Evolutionary conservation across 2,113 vertebrate species (phyloP).

Genomic region (Corythaixoides concolor): DNA sequence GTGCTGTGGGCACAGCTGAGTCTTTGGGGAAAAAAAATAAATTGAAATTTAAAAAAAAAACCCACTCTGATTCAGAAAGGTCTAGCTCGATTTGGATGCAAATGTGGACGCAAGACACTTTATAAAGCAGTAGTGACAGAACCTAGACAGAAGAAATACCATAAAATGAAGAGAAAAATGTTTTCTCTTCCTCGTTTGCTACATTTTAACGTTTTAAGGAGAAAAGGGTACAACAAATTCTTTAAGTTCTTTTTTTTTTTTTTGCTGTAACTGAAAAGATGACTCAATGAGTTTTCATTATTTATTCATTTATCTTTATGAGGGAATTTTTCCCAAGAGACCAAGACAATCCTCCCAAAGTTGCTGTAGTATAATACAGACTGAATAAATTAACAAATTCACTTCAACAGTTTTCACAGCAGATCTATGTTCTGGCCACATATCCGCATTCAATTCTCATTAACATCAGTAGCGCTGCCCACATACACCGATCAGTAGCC

Average conservation of each 20-base stretch:
- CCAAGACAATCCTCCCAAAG: neutral
- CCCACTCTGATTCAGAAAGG: neutral
- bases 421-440: neutral
- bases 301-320: conserved; percentile 17
- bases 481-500: neutral
- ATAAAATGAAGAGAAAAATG: neutral
- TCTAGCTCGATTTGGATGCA: neutral
- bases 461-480: neutral
- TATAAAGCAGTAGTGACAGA: neutral
- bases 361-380: neutral
- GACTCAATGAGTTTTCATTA: neutral
- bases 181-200: neutral
- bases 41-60: neutral
- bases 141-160: neutral
- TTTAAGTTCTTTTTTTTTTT: neutral
- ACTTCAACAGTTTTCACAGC: neutral
- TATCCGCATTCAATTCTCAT: neutral
- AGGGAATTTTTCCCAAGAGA: neutral
- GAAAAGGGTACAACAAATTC: neutral
- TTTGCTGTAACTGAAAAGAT: neutral
- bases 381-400: conserved; percentile 28
- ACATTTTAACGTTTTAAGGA: neutral
- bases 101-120: neutral
- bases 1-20: neutral
- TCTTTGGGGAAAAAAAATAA: neutral